phyloP scores from a whole-genome alignment of 2,888 invertebrate species.

The Tuberolachnus salignus region DNA sequence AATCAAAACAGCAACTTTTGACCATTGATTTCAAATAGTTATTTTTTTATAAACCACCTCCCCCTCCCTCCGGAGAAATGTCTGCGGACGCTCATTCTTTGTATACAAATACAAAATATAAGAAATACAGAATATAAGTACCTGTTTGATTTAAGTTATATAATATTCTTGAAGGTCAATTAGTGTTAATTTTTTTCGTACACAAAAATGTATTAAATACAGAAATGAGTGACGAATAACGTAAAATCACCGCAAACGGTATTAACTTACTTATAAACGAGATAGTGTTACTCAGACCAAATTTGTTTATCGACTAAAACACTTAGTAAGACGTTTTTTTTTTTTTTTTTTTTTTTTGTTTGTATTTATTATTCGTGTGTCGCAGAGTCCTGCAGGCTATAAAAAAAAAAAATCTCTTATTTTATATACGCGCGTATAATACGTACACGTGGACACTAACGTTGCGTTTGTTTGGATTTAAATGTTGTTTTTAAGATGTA shows the following conservation, averaged over 20 bases:
- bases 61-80: too few relatives aligned
- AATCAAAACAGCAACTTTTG: too few relatives aligned
- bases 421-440: background rate
- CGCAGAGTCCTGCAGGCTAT: background rate
- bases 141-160: too few relatives aligned
- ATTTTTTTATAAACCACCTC: too few relatives aligned
- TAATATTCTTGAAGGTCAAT: too few relatives aligned
- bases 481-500: conserved; percentile 39
- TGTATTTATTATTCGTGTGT: conserved; percentile 31
- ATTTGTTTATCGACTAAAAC: conserved; percentile 7
- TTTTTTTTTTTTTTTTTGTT: too few relatives aligned
- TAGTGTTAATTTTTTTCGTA: background rate
- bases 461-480: conserved; percentile 29
- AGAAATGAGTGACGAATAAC: too few relatives aligned
- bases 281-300: conserved; percentile 20
- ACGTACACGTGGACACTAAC: conserved; percentile 6
- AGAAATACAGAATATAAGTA: too few relatives aligned
- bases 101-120: too few relatives aligned
- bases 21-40: too few relatives aligned
- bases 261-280: background rate
- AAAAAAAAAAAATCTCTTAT: conserved; percentile 37
- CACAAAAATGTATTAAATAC: too few relatives aligned
- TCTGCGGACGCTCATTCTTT: too few relatives aligned
- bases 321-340: background rate
- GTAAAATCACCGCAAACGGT: background rate